phyloP scores from a whole-genome alignment of 2,113 vertebrate species.

The Strix aluco region DNA sequence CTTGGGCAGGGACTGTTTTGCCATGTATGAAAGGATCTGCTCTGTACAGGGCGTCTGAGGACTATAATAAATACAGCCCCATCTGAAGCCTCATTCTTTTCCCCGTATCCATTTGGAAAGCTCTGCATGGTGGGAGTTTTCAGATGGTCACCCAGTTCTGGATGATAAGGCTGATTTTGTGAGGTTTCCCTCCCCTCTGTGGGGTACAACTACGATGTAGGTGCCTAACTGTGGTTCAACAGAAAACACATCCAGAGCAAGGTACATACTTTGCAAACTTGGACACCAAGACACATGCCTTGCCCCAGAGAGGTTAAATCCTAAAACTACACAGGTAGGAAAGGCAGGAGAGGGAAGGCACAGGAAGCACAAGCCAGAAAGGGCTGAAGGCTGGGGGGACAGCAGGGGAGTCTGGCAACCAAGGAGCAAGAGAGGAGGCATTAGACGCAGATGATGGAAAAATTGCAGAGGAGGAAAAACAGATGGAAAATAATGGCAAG shows the following conservation, averaged over 20 bases:
- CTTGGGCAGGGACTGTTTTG: not conserved
- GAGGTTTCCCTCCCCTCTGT: not conserved
- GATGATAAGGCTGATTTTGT: not conserved
- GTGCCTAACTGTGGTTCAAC: not conserved
- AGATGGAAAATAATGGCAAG: not conserved
- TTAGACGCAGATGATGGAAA: not conserved
- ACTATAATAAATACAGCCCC: not conserved
- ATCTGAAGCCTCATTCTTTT: not conserved
- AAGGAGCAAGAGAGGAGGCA: not conserved
- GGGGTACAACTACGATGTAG: not conserved
- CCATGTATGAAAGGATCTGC: not conserved
- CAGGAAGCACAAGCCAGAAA: not conserved
- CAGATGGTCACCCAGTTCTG: not conserved
- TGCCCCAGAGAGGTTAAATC: not conserved
- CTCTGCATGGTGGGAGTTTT: not conserved
- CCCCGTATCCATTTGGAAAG: not conserved
- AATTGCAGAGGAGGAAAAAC: not conserved
- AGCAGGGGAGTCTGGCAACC: rapidly evolving
- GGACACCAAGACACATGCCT: not conserved
- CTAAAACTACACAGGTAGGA: not conserved
- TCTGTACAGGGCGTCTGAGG: not conserved
- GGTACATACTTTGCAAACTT: not conserved
- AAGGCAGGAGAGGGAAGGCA: not conserved
- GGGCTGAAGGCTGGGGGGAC: not conserved
- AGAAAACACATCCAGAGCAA: not conserved